phyloP scores from a whole-genome alignment of 2,797 vertebrate species.

The Ibycter americanus region DNA sequence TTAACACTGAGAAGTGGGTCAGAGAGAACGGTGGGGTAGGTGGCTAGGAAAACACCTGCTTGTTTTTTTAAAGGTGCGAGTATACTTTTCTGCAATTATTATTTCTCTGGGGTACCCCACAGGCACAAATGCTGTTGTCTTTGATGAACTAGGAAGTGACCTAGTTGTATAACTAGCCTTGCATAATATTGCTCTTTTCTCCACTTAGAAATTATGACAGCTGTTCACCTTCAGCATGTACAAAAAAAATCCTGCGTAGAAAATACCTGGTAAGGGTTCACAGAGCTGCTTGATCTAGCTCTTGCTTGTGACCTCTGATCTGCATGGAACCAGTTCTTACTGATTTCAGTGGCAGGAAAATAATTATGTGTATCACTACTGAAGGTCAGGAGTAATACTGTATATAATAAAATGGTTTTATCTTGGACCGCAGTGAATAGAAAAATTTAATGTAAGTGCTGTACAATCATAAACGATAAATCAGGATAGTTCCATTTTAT shows the following conservation, averaged over 20 bases:
- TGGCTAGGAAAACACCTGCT: not conserved
- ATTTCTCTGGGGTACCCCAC: not conserved
- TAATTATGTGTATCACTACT: not conserved
- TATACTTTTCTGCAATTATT: not conserved
- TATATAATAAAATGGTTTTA: not conserved
- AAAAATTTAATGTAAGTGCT: not conserved
- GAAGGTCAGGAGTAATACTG: not conserved
- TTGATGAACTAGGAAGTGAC: not conserved
- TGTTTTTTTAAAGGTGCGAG: not conserved
- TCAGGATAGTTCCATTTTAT: not conserved
- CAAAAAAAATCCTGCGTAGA: not conserved
- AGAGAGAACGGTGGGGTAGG: not conserved
- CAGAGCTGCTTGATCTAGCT: not conserved
- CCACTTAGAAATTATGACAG: not conserved
- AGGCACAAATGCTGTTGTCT: not conserved
- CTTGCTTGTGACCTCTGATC: not conserved
- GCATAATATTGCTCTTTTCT: not conserved
- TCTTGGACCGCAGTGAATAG: not conserved
- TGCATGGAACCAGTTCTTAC: not conserved
- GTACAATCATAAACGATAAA: not conserved
- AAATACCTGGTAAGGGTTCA: not conserved
- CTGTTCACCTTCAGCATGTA: not conserved
- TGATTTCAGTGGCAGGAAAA: not conserved
- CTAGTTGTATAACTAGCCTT: not conserved
- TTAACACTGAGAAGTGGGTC: not conserved